phyloP scores from a whole-genome alignment of 30 jellyfish, hydroid and myxozoan genomes.

The Turritopsis rubra region DNA sequence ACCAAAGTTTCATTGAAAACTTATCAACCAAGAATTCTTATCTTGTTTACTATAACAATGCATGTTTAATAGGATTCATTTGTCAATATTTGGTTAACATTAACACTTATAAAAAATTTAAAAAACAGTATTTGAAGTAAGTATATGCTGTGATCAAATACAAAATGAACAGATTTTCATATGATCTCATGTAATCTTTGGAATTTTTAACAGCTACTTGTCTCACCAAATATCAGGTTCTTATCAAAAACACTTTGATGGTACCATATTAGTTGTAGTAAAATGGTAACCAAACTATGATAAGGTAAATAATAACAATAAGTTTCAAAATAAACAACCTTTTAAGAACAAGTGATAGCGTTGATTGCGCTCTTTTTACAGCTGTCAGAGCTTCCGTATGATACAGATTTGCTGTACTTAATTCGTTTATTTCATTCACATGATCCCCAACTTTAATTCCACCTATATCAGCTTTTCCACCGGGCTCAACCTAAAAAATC shows the following conservation, averaged over 20 bases:
- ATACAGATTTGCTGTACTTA: constrained; percentile 39
- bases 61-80: not conserved
- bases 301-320: not conserved
- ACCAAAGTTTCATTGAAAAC: not conserved
- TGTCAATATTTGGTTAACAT: not conserved
- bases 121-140: not conserved
- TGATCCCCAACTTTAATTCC: constrained; percentile 80
- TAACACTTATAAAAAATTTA: not conserved
- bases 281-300: too few species aligned
- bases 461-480: constrained; percentile 85
- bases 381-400: constrained; percentile 87
- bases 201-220: not conserved
- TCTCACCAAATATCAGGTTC: not conserved
- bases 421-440: constrained; percentile 67
- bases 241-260: not conserved
- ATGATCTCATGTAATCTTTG: not conserved
- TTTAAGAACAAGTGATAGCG: constrained; percentile 36
- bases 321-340: constrained; percentile 39
- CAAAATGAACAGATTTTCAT: not conserved
- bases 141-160: not conserved
- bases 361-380: constrained; percentile 58
- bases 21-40: not conserved
- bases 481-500: constrained; percentile 54
- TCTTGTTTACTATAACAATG: not conserved
- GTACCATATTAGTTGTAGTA: too few species aligned